Percentiles rank a stretch among this genome's conserved stretches.
These are phyloP conservation scores for Hemiscyllium ocellatum DNA, from an alignment of 2,113 vertebrate species.

Conservation along the genomic window DNA sequence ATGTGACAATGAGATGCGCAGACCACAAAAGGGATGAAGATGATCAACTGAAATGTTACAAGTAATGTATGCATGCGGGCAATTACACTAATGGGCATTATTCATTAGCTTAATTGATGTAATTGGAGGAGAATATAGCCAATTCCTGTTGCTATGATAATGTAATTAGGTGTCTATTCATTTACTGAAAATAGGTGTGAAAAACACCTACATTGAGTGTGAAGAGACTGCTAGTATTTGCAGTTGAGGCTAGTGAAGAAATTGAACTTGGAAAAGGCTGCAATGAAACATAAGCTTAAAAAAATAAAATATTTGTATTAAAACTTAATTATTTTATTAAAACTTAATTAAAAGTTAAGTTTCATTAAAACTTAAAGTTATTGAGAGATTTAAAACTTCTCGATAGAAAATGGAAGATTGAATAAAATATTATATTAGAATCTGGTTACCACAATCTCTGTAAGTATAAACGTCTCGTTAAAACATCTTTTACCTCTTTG, in stretches of 20 bases:
- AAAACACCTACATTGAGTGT: conserved; percentile 35
- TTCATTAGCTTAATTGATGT: conserved; percentile 38
- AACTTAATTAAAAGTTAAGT: too few relatives aligned
- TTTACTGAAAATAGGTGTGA: conserved; percentile 36
- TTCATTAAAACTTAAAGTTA: not conserved
- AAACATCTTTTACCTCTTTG: not conserved
- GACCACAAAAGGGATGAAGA: conserved; percentile 9
- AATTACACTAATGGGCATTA: conserved; percentile 38
- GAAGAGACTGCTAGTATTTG: conserved; percentile 21
- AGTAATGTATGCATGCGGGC: conserved; percentile 27
- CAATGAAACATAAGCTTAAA: conserved; percentile 1
- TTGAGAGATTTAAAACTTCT: not conserved
- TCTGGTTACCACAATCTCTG: not conserved
- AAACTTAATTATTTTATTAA: not conserved
- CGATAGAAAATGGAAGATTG: not conserved
- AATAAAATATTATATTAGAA: not conserved
- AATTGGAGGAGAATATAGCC: conserved; percentile 35
- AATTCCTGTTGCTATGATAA: conserved; percentile 38
- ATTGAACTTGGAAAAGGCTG: not conserved
- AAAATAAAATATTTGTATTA: not conserved
- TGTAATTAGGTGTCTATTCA: conserved; percentile 37
- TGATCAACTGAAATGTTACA: conserved; percentile 19
- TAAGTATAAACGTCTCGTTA: not conserved
- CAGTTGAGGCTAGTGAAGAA: conserved; percentile 29
- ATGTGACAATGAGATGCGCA: conserved; percentile 11